phyloP scores from a whole-genome alignment of 1,140 invertebrate genomes.

The Psix sp. region DNA sequence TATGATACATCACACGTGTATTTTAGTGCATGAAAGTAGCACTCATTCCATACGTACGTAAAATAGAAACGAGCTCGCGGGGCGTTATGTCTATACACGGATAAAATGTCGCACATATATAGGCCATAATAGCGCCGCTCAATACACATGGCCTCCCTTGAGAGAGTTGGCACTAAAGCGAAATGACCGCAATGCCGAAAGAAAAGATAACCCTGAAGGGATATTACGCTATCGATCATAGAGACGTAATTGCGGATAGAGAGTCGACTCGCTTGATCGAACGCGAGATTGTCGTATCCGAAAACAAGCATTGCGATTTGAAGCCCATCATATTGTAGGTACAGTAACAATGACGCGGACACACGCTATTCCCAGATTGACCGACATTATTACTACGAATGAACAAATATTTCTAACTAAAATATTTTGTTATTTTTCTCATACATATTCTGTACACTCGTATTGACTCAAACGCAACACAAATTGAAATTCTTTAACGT shows the following conservation, averaged over 20 bases:
- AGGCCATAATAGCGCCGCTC: conserved; percentile 43
- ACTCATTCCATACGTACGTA: conserved; percentile 35
- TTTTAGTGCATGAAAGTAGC: conserved; percentile 33
- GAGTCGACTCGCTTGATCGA: conserved; percentile 47
- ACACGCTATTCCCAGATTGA: conserved; percentile 34
- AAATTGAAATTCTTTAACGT: too few relatives aligned
- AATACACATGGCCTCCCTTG: conserved; percentile 49
- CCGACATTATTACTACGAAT: conserved; percentile 16
- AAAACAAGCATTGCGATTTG: conserved; percentile 43
- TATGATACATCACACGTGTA: conserved; percentile 25
- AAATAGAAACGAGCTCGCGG: conserved; percentile 35
- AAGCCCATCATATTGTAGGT: conserved; percentile 34
- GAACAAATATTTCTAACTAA: conserved; percentile 29
- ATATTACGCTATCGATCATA: conserved; percentile 61
- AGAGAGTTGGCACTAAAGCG: conserved; percentile 56
- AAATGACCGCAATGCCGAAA: conserved; percentile 65
- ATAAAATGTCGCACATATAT: conserved; percentile 41
- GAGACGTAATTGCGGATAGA: conserved; percentile 42
- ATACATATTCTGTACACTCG: too few relatives aligned
- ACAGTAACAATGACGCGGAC: conserved; percentile 19
- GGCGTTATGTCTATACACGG: conserved; percentile 19
- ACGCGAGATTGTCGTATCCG: conserved; percentile 49
- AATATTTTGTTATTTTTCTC: too few relatives aligned
- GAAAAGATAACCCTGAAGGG: conserved; percentile 60
- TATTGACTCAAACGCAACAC: too few relatives aligned